These are phyloP conservation scores for Pseudorhiza aurosa DNA, from an alignment of 30 jellyfish, hydroid and myxozoan species.

Conservation along the genomic window DNA sequence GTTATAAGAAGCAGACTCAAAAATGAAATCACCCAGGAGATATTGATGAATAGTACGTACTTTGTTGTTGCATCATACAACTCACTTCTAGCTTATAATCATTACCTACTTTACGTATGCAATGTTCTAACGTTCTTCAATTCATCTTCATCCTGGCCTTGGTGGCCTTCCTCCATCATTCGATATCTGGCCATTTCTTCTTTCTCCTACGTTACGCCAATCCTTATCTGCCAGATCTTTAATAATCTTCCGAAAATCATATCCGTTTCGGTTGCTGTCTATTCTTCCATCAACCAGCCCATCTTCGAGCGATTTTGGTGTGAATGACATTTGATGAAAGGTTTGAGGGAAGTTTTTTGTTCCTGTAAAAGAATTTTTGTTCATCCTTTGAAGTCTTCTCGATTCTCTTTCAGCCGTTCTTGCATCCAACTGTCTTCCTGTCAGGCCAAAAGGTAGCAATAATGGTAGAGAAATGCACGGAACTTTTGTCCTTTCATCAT, in stretches of 20 bases:
- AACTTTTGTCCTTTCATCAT: too few species aligned
- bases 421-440: neutral
- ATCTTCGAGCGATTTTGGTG: neutral
- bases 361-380: neutral
- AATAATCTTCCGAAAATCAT: neutral
- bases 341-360: conserved; percentile 45
- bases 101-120: too few species aligned
- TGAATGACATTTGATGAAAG: conserved; percentile 49
- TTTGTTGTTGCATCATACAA: too few species aligned
- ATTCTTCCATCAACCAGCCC: neutral
- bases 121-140: too few species aligned
- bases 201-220: neutral
- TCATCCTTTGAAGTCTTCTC: neutral
- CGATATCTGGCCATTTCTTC: conserved; percentile 3
- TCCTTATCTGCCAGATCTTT: conserved; percentile 26
- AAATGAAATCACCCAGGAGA: too few species aligned
- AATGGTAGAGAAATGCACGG: too few species aligned
- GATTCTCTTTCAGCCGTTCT: conserved; percentile 6
- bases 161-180: conserved; percentile 33
- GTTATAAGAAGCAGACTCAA: too few species aligned
- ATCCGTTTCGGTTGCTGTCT: neutral
- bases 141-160: conserved; percentile 5
- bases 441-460: too few species aligned
- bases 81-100: too few species aligned
- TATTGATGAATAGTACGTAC: too few species aligned